These are phyloP conservation scores for Hyperoplus immaculatus DNA, from an alignment of 2,797 vertebrate species.

Conservation along the genomic window DNA sequence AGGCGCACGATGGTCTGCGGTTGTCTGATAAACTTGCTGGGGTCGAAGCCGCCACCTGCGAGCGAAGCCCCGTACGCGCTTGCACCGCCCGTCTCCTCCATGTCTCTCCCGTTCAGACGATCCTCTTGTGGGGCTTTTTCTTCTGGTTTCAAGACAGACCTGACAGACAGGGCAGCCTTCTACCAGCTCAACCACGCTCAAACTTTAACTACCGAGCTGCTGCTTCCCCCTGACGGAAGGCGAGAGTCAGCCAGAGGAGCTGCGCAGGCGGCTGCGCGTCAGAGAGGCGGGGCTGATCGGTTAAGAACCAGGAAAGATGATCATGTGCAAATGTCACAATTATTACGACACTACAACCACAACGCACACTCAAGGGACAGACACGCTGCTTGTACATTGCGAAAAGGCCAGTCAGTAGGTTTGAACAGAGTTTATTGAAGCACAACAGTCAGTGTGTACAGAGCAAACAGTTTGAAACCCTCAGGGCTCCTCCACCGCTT, in stretches of 20 bases:
- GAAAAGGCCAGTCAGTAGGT: background rate
- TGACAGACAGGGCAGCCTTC: background rate
- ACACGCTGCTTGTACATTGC: background rate
- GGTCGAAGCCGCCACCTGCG: conserved; percentile 81
- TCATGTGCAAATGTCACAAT: background rate
- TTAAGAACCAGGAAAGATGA: background rate
- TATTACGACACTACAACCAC: background rate
- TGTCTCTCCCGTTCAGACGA: conserved; percentile 31
- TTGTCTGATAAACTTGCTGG: conserved; percentile 80
- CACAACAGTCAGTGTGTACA: background rate
- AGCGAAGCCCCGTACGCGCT: conserved; percentile 81
- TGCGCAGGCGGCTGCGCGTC: conserved; percentile 41
- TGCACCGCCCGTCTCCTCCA: conserved; percentile 76
- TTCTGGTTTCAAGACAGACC: background rate
- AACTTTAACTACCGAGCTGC: background rate
- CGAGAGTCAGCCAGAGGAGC: conserved; percentile 13
- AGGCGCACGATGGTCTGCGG: conserved; percentile 84
- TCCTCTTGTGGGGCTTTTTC: background rate
- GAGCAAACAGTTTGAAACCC: background rate
- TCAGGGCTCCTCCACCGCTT: conserved; percentile 26
- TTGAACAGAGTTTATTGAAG: conserved; percentile 21
- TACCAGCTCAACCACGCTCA: background rate
- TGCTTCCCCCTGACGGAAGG: conserved; percentile 1
- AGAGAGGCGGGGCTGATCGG: conserved; percentile 50
- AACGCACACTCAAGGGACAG: background rate